A percentile compares a stretch with the other conserved stretches of the same genome.
Evolutionary conservation across 2,888 invertebrate genomes (phyloP).

Genomic region (Teleiodes luculella): DNA sequence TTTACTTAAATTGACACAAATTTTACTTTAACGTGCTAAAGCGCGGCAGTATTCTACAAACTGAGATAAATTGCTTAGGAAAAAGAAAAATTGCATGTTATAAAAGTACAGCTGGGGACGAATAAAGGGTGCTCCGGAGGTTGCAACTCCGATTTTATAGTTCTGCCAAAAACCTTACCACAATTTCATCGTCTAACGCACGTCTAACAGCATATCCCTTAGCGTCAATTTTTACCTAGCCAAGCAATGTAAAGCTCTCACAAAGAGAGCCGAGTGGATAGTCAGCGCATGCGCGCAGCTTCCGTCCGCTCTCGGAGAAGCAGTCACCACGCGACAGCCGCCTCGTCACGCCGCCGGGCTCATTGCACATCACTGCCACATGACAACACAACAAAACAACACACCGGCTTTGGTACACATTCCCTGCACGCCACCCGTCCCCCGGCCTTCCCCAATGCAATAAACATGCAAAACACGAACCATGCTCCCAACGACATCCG

Average conservation of each 20-base stretch:
- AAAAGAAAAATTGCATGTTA: not conserved
- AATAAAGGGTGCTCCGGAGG: not conserved
- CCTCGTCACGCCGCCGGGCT: not conserved
- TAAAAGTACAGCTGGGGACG: not conserved
- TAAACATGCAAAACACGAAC: not conserved
- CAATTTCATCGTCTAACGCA: not conserved
- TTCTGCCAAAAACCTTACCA: not conserved
- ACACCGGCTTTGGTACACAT: constrained; percentile 3
- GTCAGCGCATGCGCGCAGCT: constrained; percentile 64
- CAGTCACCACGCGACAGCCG: not conserved
- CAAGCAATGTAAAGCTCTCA: not conserved
- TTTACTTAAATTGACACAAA: too few species aligned
- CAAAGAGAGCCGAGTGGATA: not conserved
- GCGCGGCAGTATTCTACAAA: not conserved
- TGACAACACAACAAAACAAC: not conserved
- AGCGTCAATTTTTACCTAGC: not conserved
- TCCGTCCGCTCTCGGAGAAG: constrained; percentile 27
- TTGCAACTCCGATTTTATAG: not conserved
- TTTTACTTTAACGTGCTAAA: not conserved
- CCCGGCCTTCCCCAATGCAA: not conserved
- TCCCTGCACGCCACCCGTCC: not conserved
- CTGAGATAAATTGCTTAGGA: constrained; percentile 3
- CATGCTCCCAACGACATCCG: not conserved
- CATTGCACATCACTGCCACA: not conserved
- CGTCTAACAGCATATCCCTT: not conserved